These are phyloP conservation scores for Zaprionus ornatus DNA, from an alignment of 1,140 invertebrate genomes.

Conservation along the genomic window DNA sequence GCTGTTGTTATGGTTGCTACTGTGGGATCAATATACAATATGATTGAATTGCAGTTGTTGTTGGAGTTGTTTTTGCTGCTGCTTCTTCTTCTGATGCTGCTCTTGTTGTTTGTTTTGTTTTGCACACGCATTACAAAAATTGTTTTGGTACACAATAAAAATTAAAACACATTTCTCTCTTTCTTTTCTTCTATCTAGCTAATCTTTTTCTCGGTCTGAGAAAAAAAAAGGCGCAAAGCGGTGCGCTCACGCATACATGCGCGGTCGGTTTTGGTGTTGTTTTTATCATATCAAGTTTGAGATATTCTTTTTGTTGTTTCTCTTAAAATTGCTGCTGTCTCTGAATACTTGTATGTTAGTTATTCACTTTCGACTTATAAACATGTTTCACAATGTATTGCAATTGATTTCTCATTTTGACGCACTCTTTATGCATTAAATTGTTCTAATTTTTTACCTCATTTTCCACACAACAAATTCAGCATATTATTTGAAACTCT, in stretches of 20 bases:
- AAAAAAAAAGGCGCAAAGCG: slow-evolving; percentile 65
- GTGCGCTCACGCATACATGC: slow-evolving; percentile 79
- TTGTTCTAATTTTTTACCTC: slow-evolving; percentile 73
- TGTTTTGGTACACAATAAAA: slow-evolving; percentile 66
- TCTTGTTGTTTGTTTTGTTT: slow-evolving; percentile 12
- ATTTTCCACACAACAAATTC: slow-evolving; percentile 84
- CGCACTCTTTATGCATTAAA: slow-evolving; percentile 63
- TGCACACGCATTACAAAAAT: slow-evolving; percentile 47
- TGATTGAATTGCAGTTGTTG: slow-evolving; percentile 24
- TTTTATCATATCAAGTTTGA: slow-evolving; percentile 42
- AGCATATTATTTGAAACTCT: slow-evolving; percentile 64
- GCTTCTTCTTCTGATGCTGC: slow-evolving; percentile 5
- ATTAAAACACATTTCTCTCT: slow-evolving; percentile 62
- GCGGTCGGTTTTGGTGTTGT: slow-evolving; percentile 52
- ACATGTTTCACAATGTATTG: slow-evolving; percentile 84
- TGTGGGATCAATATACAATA: slow-evolving; percentile 67
- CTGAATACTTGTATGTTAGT: slow-evolving; percentile 55
- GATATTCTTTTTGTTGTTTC: slow-evolving; percentile 13
- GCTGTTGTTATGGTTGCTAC: slow-evolving; percentile 55
- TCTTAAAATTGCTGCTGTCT: slow-evolving; percentile 35
- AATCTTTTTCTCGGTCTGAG: slow-evolving; percentile 9
- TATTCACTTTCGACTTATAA: slow-evolving; percentile 75
- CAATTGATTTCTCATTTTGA: slow-evolving; percentile 68
- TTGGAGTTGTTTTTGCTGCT: slow-evolving; percentile 24
- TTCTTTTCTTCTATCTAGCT: slow-evolving; percentile 17